phyloP scores from a whole-genome alignment of 2,888 invertebrate species.

The Pollenia griseotomentosa region DNA sequence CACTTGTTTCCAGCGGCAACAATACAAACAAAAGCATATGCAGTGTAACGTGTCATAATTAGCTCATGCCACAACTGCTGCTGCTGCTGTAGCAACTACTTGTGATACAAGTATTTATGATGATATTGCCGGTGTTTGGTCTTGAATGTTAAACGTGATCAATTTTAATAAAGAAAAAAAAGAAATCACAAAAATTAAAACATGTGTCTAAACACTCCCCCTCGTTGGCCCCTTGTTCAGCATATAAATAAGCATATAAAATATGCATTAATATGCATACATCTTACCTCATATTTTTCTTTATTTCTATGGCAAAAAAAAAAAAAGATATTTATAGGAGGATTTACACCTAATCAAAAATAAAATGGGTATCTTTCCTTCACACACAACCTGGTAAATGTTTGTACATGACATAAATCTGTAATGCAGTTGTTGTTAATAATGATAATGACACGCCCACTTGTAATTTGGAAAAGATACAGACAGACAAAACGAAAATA shows the following conservation, averaged over 20 bases:
- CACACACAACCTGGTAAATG: slow-evolving; percentile 1
- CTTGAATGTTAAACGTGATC: slow-evolving; percentile 24
- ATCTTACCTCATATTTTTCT: neutral
- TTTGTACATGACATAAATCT: slow-evolving; percentile 50
- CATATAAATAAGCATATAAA: slow-evolving; percentile 11
- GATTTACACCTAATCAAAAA: slow-evolving; percentile 67
- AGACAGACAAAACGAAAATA: neutral
- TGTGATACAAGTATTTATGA: neutral
- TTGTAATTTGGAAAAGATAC: slow-evolving; percentile 5
- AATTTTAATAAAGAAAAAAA: slow-evolving; percentile 7
- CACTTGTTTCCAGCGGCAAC: slow-evolving; percentile 29
- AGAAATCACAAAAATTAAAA: slow-evolving; percentile 47
- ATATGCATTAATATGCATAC: slow-evolving; percentile 10
- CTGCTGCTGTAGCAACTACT: neutral
- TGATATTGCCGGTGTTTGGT: slow-evolving; percentile 4
- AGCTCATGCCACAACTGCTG: slow-evolving; percentile 67
- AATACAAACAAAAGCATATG: slow-evolving; percentile 61
- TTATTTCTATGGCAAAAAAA: neutral
- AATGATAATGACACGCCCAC: slow-evolving; percentile 63
- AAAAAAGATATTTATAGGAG: slow-evolving; percentile 21
- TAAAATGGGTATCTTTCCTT: slow-evolving; percentile 5
- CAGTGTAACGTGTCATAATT: slow-evolving; percentile 66
- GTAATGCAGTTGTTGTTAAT: slow-evolving; percentile 45
- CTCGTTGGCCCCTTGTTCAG: neutral
- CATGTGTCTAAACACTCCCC: slow-evolving; percentile 65